phyloP scores from a whole-genome alignment of 1,140 invertebrate genomes.

The Drosophila albomicans region DNA sequence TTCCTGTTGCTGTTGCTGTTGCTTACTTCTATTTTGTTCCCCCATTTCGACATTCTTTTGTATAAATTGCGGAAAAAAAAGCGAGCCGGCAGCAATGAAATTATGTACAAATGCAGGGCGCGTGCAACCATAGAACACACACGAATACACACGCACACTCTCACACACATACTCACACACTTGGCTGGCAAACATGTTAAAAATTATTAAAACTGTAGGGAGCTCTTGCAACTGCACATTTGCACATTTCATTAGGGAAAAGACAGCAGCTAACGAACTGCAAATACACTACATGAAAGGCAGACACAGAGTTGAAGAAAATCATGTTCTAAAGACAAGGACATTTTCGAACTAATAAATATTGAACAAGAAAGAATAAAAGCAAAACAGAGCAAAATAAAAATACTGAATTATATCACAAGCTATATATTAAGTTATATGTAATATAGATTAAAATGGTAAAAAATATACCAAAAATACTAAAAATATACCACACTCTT shows the following conservation, averaged over 20 bases:
- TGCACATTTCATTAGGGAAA: constrained; percentile 71
- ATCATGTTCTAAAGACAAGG: too few species aligned
- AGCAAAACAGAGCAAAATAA: too few species aligned
- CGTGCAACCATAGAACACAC: constrained; percentile 58
- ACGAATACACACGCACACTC: constrained; percentile 23
- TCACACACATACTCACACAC: constrained; percentile 18
- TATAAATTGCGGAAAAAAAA: constrained; percentile 22
- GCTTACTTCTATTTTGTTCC: constrained; percentile 5
- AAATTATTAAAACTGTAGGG: constrained; percentile 21
- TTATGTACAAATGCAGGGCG: constrained; percentile 68
- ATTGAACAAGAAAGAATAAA: too few species aligned
- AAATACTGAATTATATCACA: too few species aligned
- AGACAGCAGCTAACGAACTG: constrained; percentile 12
- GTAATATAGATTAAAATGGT: too few species aligned
- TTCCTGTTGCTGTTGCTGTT: constrained; percentile 14
- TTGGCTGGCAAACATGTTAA: constrained; percentile 11
- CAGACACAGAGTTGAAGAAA: background rate
- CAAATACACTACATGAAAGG: background rate
- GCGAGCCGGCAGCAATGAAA: constrained; percentile 54
- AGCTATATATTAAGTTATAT: too few species aligned
- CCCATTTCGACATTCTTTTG: constrained; percentile 1
- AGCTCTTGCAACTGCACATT: constrained; percentile 64
- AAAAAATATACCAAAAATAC: too few species aligned
- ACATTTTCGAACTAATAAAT: too few species aligned
- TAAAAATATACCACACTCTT: too few species aligned